Conservation (phyloP, 2,113 vertebrate species). For the Hypomesus transpacificus region DNA sequence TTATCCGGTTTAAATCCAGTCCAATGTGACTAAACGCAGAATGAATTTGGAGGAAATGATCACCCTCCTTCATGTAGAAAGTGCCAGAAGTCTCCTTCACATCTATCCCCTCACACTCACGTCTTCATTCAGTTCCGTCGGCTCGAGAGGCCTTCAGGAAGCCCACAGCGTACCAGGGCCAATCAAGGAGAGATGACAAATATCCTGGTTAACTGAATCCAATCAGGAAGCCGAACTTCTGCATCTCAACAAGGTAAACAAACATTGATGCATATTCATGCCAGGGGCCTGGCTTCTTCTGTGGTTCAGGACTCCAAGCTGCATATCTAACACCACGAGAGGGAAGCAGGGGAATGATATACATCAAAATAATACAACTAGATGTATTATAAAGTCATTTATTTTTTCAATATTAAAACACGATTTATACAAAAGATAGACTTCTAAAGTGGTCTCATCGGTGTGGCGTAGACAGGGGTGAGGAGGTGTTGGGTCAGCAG, state of each 20-base stretch:
- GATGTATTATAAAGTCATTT: not conserved
- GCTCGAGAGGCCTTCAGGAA: not conserved
- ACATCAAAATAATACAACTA: no score
- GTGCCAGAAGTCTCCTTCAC: not conserved
- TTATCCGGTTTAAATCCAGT: conserved; percentile 24
- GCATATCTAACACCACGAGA: no score
- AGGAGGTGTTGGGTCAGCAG: conserved; percentile 80
- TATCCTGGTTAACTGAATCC: not conserved
- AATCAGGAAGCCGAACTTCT: not conserved
- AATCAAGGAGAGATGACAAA: not conserved
- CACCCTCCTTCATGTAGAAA: not conserved
- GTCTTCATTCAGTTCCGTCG: not conserved
- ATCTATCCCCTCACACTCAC: not conserved
- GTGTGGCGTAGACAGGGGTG: conserved; percentile 84
- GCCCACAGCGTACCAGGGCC: not conserved
- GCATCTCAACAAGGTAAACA: conserved; percentile 7
- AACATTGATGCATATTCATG: not conserved
- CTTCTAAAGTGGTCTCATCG: conserved; percentile 51
- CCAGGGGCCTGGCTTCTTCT: not conserved
- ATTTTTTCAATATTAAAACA: not conserved
- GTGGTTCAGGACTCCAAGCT: no score
- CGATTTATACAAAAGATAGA: not conserved
- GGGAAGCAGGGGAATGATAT: no score
- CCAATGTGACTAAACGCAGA: conserved; percentile 22
- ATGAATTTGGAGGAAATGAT: conserved; percentile 26